phyloP scores from a whole-genome alignment of 1,140 invertebrate species.

The Zophobas atratus region DNA sequence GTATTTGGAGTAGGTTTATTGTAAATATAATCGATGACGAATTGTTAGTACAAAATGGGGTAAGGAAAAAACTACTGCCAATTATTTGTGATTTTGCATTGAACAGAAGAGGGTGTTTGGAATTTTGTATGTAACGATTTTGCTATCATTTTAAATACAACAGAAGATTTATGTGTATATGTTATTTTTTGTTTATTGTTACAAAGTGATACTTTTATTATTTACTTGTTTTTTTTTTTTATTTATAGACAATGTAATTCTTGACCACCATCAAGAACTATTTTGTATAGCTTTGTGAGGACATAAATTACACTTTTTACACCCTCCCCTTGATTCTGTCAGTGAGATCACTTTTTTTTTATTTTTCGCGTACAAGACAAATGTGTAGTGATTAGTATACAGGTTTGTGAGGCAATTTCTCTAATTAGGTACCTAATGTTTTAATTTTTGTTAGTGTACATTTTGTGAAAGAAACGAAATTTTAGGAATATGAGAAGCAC shows the following conservation, averaged over 20 bases:
- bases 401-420: conserved; percentile 26
- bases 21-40: conserved; percentile 27
- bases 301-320: conserved; percentile 44
- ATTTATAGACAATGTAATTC: conserved; percentile 53
- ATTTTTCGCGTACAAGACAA: conserved; percentile 15
- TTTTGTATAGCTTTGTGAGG: conserved; percentile 57
- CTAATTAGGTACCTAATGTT: conserved; percentile 8
- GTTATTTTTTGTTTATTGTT: conserved; percentile 65
- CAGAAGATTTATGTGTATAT: conserved; percentile 59
- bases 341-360: conserved; percentile 61
- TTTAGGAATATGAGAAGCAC: conserved; percentile 20
- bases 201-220: conserved; percentile 65
- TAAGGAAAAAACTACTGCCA: conserved; percentile 33
- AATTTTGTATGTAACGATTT: conserved; percentile 28
- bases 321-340: conserved; percentile 59
- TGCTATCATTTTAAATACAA: conserved; percentile 46
- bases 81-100: conserved; percentile 43
- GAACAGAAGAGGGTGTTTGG: conserved; percentile 1
- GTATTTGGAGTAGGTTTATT: conserved; percentile 13
- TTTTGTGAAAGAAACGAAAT: conserved; percentile 9
- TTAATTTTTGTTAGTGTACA: conserved; percentile 8
- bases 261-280: conserved; percentile 53
- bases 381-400: conserved; percentile 31
- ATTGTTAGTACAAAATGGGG: conserved; percentile 38
- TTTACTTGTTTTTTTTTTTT: conserved; percentile 51